phyloP scores from a whole-genome alignment of 2,113 vertebrate species.

The Merops nubicus region DNA sequence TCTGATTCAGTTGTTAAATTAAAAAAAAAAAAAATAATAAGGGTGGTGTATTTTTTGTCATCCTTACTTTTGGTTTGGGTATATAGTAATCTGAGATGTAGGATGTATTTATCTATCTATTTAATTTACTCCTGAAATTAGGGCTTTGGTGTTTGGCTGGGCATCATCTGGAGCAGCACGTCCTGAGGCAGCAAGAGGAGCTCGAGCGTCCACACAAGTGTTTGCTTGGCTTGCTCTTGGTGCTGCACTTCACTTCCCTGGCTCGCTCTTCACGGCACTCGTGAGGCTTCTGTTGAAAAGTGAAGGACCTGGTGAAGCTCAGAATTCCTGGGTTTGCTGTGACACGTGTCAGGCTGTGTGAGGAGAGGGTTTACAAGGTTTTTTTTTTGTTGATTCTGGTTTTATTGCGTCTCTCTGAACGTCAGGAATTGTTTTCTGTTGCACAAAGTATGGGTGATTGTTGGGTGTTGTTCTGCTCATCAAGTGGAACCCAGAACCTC shows the following conservation, averaged over 20 bases:
- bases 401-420: neutral
- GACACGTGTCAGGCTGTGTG: neutral
- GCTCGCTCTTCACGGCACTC: neutral
- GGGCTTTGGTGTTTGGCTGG: neutral
- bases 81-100: neutral
- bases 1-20: slow-evolving; percentile 56
- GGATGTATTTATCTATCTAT: neutral
- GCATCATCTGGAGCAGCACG: neutral
- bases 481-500: neutral
- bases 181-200: neutral
- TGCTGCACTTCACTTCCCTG: too few relatives aligned
- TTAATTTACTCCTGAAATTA: neutral
- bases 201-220: accelerated
- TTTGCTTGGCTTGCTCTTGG: neutral
- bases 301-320: neutral
- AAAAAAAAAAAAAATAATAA: neutral
- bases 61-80: neutral
- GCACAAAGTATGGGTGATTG: neutral
- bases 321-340: neutral
- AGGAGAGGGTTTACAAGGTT: neutral
- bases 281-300: neutral
- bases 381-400: neutral
- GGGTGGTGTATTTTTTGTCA: slow-evolving; percentile 9
- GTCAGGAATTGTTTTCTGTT: neutral
- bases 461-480: neutral